Conservation (phyloP, 2,888 invertebrate genomes). For the Phortica okadai region DNA sequence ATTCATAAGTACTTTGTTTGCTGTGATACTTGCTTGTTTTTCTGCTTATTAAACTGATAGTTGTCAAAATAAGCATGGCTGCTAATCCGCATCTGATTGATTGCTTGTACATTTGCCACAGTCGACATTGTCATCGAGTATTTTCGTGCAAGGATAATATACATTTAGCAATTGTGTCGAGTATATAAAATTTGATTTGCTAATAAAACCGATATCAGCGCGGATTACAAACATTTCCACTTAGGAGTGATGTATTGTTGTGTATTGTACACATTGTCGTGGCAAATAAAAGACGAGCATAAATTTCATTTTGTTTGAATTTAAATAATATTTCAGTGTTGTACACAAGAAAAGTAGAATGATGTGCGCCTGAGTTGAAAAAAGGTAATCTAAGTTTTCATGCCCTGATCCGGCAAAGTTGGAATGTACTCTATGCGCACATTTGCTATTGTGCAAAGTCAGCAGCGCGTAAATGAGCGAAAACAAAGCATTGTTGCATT, state of each 20-base stretch:
- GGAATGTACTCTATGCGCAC: not conserved
- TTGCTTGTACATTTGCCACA: slow-evolving; percentile 6
- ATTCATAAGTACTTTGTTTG: slow-evolving; percentile 4
- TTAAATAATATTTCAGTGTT: not conserved
- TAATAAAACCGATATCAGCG: not conserved
- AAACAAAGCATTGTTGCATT: slow-evolving; percentile 20
- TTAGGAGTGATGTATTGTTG: not conserved
- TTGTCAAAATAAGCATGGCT: slow-evolving; percentile 25
- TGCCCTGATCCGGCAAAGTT: not conserved
- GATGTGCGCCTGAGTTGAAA: not conserved
- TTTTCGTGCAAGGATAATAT: no score
- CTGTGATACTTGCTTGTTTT: slow-evolving; percentile 7
- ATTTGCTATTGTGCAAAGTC: slow-evolving; percentile 7
- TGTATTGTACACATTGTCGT: no score
- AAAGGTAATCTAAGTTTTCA: slow-evolving; percentile 21
- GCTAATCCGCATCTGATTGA: slow-evolving; percentile 30
- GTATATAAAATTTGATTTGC: slow-evolving; percentile 19
- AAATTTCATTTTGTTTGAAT: not conserved
- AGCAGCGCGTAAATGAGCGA: slow-evolving; percentile 27
- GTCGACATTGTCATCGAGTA: not conserved
- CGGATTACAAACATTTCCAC: slow-evolving; percentile 27
- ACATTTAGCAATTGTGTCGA: not conserved
- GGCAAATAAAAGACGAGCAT: not conserved
- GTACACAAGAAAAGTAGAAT: not conserved
- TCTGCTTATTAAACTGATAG: slow-evolving; percentile 7